Percentiles rank a stretch among this genome's conserved stretches.
phyloP scores from a whole-genome alignment of 2,797 vertebrate species.

The Selene dorsalis region DNA sequence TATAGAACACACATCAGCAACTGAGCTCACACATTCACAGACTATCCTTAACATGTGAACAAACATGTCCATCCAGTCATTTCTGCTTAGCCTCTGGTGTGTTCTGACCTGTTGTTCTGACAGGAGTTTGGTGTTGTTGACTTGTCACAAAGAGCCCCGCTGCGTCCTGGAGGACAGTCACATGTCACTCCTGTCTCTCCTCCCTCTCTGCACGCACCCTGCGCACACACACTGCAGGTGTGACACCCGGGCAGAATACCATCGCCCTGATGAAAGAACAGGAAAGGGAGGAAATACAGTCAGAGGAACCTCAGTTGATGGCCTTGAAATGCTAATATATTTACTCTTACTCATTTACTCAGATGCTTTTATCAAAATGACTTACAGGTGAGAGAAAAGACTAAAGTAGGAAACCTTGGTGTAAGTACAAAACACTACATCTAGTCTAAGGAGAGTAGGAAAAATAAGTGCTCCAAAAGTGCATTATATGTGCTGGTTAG shows the following conservation, averaged over 20 bases:
- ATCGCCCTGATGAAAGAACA: slow-evolving; percentile 69
- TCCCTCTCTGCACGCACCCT: slow-evolving; percentile 90
- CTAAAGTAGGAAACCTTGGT: too few species aligned
- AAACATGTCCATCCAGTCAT: background rate
- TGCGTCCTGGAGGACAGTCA: slow-evolving; percentile 92
- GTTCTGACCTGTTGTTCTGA: slow-evolving; percentile 87
- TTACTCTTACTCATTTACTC: too few species aligned
- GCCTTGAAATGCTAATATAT: background rate
- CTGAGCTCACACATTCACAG: background rate
- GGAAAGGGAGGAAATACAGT: background rate
- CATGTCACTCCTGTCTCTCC: slow-evolving; percentile 92
- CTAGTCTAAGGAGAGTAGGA: too few species aligned
- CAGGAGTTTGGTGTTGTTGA: slow-evolving; percentile 85
- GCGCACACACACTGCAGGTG: slow-evolving; percentile 93
- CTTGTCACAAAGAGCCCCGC: slow-evolving; percentile 91
- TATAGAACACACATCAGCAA: background rate
- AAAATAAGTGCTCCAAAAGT: too few species aligned
- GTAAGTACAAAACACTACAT: too few species aligned
- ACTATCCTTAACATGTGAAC: background rate
- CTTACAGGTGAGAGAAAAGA: too few species aligned
- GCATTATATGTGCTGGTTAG: too few species aligned
- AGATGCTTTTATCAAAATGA: too few species aligned
- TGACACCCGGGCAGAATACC: slow-evolving; percentile 95
- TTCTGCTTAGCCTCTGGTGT: background rate
- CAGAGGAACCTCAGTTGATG: background rate